Conservation (phyloP, 2,888 invertebrate genomes). For the Beris morrisii region DNA sequence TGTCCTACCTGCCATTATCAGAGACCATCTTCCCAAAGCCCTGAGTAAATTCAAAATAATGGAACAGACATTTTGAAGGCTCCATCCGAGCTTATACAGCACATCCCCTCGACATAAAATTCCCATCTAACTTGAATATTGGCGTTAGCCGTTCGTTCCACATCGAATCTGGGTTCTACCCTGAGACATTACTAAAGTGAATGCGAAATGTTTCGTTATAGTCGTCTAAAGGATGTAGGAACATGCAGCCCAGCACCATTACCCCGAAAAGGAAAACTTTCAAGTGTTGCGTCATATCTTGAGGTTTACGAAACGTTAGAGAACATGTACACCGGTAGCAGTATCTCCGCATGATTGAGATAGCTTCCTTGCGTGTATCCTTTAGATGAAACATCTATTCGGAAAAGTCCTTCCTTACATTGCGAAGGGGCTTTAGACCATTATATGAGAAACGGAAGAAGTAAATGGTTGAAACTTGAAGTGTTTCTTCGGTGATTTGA, state of each 20-base stretch:
- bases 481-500: too few relatives aligned
- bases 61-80: conserved; percentile 13
- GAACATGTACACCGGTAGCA: too few relatives aligned
- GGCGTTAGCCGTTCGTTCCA: conserved; percentile 1
- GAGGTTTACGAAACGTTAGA: too few relatives aligned
- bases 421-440: too few relatives aligned
- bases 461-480: too few relatives aligned
- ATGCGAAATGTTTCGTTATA: conserved; percentile 4
- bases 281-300: conserved; percentile 17
- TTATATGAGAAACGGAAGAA: too few relatives aligned
- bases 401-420: too few relatives aligned
- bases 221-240: neutral
- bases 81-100: neutral
- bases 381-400: too few relatives aligned
- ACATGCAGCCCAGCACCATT: neutral
- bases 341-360: too few relatives aligned
- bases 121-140: conserved; percentile 11
- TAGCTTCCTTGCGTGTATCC: too few relatives aligned
- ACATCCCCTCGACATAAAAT: conserved; percentile 3
- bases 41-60: conserved; percentile 23
- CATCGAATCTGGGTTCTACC: conserved; percentile 8
- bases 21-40: conserved; percentile 1
- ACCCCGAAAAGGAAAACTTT: conserved; percentile 12
- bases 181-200: conserved; percentile 1
- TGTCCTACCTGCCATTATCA: too few relatives aligned